Evolutionary conservation across 2,888 invertebrate species (phyloP), one percentile per base, ranked within the genome.

Genomic region (Leptopilina myrica): DNA sequence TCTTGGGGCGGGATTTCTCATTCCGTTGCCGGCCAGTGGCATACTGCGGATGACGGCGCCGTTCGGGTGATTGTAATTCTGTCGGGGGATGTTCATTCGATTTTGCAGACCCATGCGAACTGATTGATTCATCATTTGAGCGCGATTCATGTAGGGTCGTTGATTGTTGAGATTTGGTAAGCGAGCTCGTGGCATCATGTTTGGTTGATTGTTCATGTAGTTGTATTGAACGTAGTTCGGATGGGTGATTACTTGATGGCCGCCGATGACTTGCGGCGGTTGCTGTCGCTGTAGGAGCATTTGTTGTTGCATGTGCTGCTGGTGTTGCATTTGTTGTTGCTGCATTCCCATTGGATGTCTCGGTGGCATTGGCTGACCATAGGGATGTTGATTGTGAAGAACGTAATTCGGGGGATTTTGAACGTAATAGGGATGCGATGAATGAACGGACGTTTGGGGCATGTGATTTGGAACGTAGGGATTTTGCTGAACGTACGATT

Each of bases 401-500:
- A 83, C 79, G n/a, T 86, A 88, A 75, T 87, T 88, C 0, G 84
- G 76, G 9, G 80, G 40, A 4, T 79, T 83, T 11, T 87, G 90
- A 5, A 90, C 78, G 56, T 88, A 90, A 69, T 89, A 90, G 9
- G 76, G 26, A 66, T 80, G 62, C 76, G 76, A 2, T 78, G 75
- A 65, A 80, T 76, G 64, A 20, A 76, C 46, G 14, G 43, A 64
- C 5, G 20, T 4, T 12, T 76, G 53, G 5, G 64, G 49, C 12
- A 43, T 8, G 46, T 15, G 11, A 14, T 53, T 56, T 62, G 26
- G 64, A 46, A 40, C 43, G 12, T 79, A 84, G 4, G 82, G 46
- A 2, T 80, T 77, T 14, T 79, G 82, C 33, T 84, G 84, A 62
- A 82, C 78, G 12, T 84, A 83, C 40, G 82, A 79, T 40, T 82